Evolutionary conservation across 2,888 invertebrate genomes (phyloP), one percentile per base, ranked within the genome.

Genomic region (Cerceris ruficornis): DNA sequence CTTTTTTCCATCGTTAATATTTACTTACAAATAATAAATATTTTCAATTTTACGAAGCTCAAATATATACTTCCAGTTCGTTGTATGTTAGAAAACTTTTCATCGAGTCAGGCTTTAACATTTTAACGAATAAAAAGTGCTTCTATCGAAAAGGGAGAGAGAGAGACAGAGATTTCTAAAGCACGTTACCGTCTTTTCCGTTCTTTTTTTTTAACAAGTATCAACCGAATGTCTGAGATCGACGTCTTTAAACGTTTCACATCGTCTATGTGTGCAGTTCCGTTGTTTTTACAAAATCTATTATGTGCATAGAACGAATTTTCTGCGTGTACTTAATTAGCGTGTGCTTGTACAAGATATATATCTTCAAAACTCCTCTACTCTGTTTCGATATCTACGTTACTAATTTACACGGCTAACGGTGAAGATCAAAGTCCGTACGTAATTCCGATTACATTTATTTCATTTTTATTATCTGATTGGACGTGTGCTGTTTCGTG

Each of bases 401-500:
- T 28, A 28, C 49, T 6, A 15, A 61, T 43, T 57, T 55, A 65
- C 49, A 41, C 62, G 13, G 54, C 55, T 61, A 28, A 72, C 43
- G 39, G 15, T 54, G 28, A 57, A 50, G 55, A 39, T 15, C 73
- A 42, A 67, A 28, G 28, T 70, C 5, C 15, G 62, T 58, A 62
- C 50, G 7, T 8, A 57, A 41, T 58, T 17, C 54, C 69, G 50
- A 69, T 69, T 62, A 70, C 43, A 68, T 43, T 65, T 64, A 41
- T 60, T 54, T 68, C 66, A 14, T 64, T 69, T n/a, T 83, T 84
- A 84, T 83, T 84, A 84, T 84, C 81, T 83, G 70, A 71, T 65
- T 83, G 81, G 84, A 84, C 86, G 86, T 75, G 80, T 72, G 70
- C 61, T 65, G 86, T 80, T 83, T 73, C 73, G 7, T 78, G 73